Evolutionary conservation across 2,113 vertebrate species (phyloP).

Genomic region (Caranx ignobilis): DNA sequence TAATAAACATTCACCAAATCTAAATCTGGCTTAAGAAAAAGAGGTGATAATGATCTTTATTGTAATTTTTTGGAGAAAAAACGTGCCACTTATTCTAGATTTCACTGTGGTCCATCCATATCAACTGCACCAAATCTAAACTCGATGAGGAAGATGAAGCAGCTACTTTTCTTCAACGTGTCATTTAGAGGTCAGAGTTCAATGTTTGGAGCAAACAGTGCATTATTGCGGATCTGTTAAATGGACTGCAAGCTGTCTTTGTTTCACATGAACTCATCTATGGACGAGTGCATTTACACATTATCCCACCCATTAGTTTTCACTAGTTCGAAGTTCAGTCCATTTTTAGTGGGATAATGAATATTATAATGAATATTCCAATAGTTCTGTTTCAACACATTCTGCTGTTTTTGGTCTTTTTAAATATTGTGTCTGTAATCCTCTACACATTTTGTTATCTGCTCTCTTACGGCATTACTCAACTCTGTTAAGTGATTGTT

Average conservation of each 20-base stretch:
- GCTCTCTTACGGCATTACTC: conserved; percentile 38
- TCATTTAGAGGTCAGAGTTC: conserved; percentile 21
- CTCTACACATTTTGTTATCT: conserved; percentile 16
- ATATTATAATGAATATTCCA: no score
- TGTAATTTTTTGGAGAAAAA: neutral
- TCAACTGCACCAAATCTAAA: neutral
- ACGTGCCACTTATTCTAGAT: no score
- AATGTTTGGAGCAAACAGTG: conserved; percentile 16
- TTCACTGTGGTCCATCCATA: neutral
- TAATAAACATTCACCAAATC: no score
- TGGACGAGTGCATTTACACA: conserved; percentile 7
- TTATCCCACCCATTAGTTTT: conserved; percentile 39
- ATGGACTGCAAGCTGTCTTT: conserved; percentile 2
- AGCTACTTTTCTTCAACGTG: neutral
- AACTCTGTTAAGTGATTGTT: conserved; percentile 62
- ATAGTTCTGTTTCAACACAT: no score
- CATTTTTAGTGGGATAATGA: conserved; percentile 14
- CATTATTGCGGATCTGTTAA: conserved; percentile 36
- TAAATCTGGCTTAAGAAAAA: neutral
- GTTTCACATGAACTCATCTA: neutral
- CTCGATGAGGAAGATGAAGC: neutral
- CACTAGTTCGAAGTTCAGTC: conserved; percentile 38
- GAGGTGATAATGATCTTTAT: neutral
- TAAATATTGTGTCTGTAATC: neutral
- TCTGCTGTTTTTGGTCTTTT: neutral